Conservation (phyloP, 2,113 vertebrate genomes). For the Cololabis saira region DNA sequence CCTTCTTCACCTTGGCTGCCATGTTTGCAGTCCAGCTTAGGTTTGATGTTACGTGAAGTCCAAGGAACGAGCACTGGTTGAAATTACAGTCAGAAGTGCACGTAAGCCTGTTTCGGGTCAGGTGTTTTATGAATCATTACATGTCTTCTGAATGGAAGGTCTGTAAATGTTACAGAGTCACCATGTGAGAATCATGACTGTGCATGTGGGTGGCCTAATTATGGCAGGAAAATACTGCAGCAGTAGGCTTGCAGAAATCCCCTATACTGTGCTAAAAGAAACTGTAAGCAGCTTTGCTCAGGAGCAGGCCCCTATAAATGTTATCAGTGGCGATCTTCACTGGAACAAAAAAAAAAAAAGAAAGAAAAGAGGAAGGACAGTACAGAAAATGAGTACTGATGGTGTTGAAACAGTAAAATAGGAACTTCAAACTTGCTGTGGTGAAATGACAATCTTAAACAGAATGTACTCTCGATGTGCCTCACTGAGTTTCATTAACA, state of each 20-base stretch:
- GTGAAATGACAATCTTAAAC: not conserved
- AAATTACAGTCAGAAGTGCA: not conserved
- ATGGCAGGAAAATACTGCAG: conserved; percentile 49
- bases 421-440: conserved; percentile 30
- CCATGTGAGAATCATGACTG: conserved; percentile 62
- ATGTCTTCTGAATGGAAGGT: conserved; percentile 36
- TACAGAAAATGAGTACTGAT: not conserved
- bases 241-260: conserved; percentile 68
- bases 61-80: not conserved
- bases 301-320: conserved; percentile 34
- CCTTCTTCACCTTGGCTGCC: too few relatives aligned
- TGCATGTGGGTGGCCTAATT: conserved; percentile 82
- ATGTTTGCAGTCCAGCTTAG: too few relatives aligned
- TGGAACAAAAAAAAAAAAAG: not conserved
- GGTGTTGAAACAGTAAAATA: conserved; percentile 44
- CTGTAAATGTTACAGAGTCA: conserved; percentile 39
- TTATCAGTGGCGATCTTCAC: conserved; percentile 14
- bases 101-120: not conserved
- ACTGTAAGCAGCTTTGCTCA: conserved; percentile 63
- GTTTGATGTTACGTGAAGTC: too few relatives aligned
- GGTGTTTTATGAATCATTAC: conserved; percentile 30
- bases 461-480: not conserved
- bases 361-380: conserved; percentile 58
- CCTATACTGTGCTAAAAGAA: conserved; percentile 68
- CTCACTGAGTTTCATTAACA: not conserved